phyloP scores from a whole-genome alignment of 1,140 invertebrate species.

The Macrosteles quadrilineatus region DNA sequence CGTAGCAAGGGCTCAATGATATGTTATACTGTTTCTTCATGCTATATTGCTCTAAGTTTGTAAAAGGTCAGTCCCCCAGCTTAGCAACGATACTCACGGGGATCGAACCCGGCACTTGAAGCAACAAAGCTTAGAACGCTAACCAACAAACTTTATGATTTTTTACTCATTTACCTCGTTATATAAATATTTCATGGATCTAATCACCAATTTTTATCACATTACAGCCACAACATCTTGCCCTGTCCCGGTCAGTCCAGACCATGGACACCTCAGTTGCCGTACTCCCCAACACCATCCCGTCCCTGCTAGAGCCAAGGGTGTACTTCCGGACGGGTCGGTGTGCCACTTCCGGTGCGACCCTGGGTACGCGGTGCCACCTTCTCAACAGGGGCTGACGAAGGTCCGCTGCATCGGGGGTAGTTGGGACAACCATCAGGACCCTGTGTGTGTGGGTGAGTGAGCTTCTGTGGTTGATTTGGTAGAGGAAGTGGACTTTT shows the following conservation, averaged over 20 bases:
- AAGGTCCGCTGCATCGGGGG: background rate
- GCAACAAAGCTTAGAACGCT: too few species aligned
- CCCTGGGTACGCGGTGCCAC: slow-evolving; percentile 7
- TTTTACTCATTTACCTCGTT: too few species aligned
- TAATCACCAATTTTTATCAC: too few species aligned
- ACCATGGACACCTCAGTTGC: slow-evolving; percentile 7
- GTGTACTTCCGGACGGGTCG: slow-evolving; percentile 2
- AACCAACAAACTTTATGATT: too few species aligned
- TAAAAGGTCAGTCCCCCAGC: too few species aligned
- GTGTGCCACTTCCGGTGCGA: slow-evolving; percentile 15
- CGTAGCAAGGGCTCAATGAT: too few species aligned
- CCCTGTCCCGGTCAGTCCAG: slow-evolving; percentile 3
- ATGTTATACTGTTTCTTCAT: too few species aligned
- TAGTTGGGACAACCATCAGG: slow-evolving; percentile 1
- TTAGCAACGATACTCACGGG: too few species aligned
- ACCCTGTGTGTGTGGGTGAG: slow-evolving; percentile 17
- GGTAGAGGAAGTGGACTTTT: too few species aligned
- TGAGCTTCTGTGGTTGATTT: background rate
- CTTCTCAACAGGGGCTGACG: background rate
- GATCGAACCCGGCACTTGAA: too few species aligned
- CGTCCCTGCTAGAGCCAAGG: background rate
- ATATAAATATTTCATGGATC: too few species aligned
- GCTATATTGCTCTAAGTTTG: too few species aligned
- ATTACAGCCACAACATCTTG: slow-evolving; percentile 9
- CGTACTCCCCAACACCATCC: slow-evolving; percentile 13